These are phyloP conservation scores for Catamblyrhynchus diadema DNA, from an alignment of 2,797 vertebrate genomes.

Conservation along the genomic window DNA sequence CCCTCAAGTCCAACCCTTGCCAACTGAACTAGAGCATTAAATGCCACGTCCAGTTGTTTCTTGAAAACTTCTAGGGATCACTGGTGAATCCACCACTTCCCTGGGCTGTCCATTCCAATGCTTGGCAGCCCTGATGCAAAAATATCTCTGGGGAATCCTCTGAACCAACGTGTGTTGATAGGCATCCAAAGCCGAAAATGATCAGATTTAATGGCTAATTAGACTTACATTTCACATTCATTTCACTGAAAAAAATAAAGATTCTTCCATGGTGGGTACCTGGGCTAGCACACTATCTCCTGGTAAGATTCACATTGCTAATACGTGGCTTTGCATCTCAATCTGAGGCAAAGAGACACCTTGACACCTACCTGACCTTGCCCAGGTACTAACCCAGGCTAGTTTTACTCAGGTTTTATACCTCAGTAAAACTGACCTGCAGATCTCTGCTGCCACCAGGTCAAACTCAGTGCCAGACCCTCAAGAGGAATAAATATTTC, in stretches of 20 bases:
- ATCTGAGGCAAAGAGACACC: background rate
- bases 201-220: background rate
- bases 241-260: background rate
- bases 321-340: background rate
- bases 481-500: background rate
- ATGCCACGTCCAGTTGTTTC: background rate
- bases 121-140: background rate
- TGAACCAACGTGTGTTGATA: background rate
- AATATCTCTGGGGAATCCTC: background rate
- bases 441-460: background rate
- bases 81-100: background rate
- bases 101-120: background rate
- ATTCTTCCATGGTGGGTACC: background rate
- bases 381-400: background rate
- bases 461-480: background rate
- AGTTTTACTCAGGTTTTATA: background rate
- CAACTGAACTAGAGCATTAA: background rate
- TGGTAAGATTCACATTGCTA: background rate
- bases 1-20: background rate
- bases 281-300: fast-evolving
- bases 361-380: background rate
- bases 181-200: background rate
- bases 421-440: background rate
- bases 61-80: background rate
- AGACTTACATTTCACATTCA: background rate